Evolutionary conservation across 92 coral and sea anemone species (phyloP), one percentile per base, ranked within the genome.

Genomic region (Phenganax stokvisi): DNA sequence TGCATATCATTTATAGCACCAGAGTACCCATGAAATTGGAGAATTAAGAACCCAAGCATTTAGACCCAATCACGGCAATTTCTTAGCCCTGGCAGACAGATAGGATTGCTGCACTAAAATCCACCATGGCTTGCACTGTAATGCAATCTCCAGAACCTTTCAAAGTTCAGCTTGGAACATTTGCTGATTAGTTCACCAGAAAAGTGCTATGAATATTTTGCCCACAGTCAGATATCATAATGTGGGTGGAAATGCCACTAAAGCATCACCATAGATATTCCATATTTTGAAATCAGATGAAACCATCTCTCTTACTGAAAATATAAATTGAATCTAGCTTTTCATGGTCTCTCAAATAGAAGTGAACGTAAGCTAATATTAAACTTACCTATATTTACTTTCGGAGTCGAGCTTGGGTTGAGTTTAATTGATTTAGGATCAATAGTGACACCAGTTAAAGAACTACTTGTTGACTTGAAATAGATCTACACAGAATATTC

Each of bases 211-310:
- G 2, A 37, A 37, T 37, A 11, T 2, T 27, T 71, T 70, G 8
- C 62, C 6, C 12, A 9, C 54, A 60, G n/a, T n/a, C 29, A 44
- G 0, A 52, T 76, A 62, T 76, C 71, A 79, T 65, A 79, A 31
- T 31, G 96, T 89, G 6, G 89, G 89, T 58, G 90, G 87, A 37
- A 83, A 84, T 25, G 92, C 92, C 63, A 93, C 82, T 81, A 90
- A 71, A 12, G 96, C 93, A n/a, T 88, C 93, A 4, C 98, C 97
- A 83, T 88, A 86, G 1, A 90, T 87, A 80, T 93, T 93, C 98
- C 98, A 93, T 65, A 93, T 89, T 85, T 93, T 93, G 89, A 91
- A 93, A 75, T 93, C 98, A 8, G 88, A 88, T 10, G 98, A 66
- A 53, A 87, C 81, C 83, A 91, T 88, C 74, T 91, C 98, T 54